These are phyloP conservation scores for Sinosuthora webbiana DNA, from an alignment of 2,113 vertebrate species.

Conservation along the genomic window DNA sequence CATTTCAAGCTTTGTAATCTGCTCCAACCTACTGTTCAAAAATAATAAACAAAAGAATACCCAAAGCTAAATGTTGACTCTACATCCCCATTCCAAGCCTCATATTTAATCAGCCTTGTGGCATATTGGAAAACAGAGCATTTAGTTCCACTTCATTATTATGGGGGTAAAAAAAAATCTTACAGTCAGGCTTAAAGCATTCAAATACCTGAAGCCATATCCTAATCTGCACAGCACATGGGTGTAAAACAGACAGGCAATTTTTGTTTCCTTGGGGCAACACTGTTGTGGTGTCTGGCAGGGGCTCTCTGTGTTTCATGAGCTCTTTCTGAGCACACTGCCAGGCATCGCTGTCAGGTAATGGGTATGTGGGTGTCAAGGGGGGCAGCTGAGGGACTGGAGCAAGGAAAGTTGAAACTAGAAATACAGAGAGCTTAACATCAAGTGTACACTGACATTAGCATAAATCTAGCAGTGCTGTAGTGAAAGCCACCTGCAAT, in stretches of 20 bases:
- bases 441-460: neutral
- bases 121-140: constrained; percentile 16
- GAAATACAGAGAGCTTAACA: neutral
- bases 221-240: constrained; percentile 27
- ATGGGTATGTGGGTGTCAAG: neutral
- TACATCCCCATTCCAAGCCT: neutral
- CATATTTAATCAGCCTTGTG: constrained; percentile 33
- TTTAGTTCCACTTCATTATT: constrained; percentile 48
- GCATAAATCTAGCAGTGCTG: neutral
- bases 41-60: constrained; percentile 32
- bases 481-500: neutral
- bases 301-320: neutral
- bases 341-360: neutral
- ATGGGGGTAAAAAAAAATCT: neutral
- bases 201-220: constrained; percentile 1
- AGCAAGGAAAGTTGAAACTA: neutral
- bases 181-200: neutral
- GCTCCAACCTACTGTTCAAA: constrained; percentile 2
- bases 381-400: neutral
- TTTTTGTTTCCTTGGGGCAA: constrained; percentile 36
- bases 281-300: neutral
- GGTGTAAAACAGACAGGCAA: neutral
- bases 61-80: constrained; percentile 41
- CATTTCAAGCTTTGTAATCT: constrained; percentile 48
- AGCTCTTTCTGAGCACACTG: neutral